Evolutionary conservation across 2,888 invertebrate species (phyloP).

Genomic region (Drosophila borealis): DNA sequence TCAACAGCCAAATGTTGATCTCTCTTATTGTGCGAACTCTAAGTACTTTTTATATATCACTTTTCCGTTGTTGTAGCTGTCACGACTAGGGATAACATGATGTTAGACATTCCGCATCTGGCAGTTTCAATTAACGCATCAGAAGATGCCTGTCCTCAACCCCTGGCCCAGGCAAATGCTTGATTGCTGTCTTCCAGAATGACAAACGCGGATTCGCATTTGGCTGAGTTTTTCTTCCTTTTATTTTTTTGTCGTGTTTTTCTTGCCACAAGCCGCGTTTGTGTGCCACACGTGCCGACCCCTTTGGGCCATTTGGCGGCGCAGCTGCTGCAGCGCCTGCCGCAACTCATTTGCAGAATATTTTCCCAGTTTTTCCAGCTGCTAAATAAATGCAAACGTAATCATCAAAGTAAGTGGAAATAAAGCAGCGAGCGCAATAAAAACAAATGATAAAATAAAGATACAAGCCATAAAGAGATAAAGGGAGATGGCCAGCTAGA

Average conservation of each 20-base stretch:
- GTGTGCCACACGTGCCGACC: constrained; percentile 66
- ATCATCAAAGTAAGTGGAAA: constrained; percentile 71
- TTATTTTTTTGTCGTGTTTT: constrained; percentile 9
- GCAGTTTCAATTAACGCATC: constrained; percentile 59
- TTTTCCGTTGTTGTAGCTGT: constrained; percentile 6
- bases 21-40: constrained; percentile 5
- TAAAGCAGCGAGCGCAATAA: constrained; percentile 57
- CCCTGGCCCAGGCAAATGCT: not conserved
- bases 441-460: constrained; percentile 56
- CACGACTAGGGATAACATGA: constrained; percentile 26
- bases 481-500: not conserved
- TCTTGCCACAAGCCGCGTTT: constrained; percentile 39
- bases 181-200: constrained; percentile 60
- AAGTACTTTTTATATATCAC: not conserved
- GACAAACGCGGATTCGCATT: constrained; percentile 56
- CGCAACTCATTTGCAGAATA: constrained; percentile 51
- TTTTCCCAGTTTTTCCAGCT: constrained; percentile 57
- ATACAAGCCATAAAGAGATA: constrained; percentile 12
- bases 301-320: constrained; percentile 44
- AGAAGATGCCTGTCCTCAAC: constrained; percentile 13
- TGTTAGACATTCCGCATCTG: constrained; percentile 42
- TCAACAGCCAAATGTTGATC: constrained; percentile 1
- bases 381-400: constrained; percentile 63
- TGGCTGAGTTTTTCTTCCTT: constrained; percentile 55
- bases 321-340: constrained; percentile 33